Conservation (phyloP, 2,113 vertebrate species). For the Amblyornis subalaris region DNA sequence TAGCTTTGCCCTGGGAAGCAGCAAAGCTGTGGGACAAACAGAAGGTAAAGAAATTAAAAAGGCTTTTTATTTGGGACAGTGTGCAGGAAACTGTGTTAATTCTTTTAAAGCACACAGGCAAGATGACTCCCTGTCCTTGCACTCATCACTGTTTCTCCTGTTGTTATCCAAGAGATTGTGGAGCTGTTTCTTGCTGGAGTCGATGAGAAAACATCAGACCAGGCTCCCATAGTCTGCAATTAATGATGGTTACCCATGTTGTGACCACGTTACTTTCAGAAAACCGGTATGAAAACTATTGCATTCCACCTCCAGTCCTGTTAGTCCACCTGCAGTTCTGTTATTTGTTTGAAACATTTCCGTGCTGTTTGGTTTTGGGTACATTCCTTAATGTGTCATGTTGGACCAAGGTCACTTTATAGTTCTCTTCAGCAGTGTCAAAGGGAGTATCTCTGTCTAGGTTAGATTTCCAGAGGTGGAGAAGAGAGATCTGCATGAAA, state of each 20-base stretch:
- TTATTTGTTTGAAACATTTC: background rate
- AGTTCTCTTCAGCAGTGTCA: background rate
- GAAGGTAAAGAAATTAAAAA: background rate
- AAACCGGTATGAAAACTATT: background rate
- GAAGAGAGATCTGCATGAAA: background rate
- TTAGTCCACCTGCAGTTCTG: background rate
- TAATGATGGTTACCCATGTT: background rate
- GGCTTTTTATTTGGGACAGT: background rate
- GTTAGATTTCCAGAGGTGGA: background rate
- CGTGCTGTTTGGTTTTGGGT: background rate
- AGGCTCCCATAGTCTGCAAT: background rate
- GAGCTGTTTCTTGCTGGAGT: background rate
- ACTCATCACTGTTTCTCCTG: background rate
- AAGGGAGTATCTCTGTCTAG: background rate
- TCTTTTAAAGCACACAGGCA: background rate
- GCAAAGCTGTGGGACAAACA: background rate
- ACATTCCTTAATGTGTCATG: background rate
- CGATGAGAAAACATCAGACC: background rate
- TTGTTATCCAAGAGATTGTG: background rate
- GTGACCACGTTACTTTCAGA: background rate
- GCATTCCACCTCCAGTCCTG: background rate
- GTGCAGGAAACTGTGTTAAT: background rate
- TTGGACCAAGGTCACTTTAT: background rate
- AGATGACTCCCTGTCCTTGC: background rate
- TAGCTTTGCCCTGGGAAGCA: background rate